These are phyloP conservation scores for Cryptotis parvus DNA, from an alignment of 2,113 vertebrate species.

Conservation along the genomic window DNA sequence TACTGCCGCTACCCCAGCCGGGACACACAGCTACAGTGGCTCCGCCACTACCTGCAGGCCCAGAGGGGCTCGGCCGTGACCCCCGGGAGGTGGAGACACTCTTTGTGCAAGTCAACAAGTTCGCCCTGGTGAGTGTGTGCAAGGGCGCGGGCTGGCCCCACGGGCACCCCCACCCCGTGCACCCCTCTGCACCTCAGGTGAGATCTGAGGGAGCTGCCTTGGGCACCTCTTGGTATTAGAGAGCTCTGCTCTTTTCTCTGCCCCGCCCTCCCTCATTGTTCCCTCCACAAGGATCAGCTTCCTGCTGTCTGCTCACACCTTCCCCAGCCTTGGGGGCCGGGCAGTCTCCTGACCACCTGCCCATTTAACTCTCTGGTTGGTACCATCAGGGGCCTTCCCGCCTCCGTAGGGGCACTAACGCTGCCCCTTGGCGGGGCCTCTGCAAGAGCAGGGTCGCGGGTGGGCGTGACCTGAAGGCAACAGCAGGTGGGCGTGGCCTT, in stretches of 20 bases:
- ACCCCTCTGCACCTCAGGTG: neutral
- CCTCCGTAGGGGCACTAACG: too few species aligned
- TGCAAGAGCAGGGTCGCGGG: too few species aligned
- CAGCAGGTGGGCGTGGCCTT: too few species aligned
- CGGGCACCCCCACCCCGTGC: too few species aligned
- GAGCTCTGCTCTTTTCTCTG: neutral
- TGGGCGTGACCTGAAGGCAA: too few species aligned
- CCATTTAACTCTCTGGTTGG: neutral
- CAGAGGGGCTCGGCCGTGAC: constrained; percentile 90
- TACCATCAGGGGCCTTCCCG: too few species aligned
- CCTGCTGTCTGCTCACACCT: too few species aligned
- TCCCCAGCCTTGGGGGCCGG: neutral
- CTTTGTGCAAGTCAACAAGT: constrained; percentile 98
- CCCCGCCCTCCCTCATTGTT: too few species aligned
- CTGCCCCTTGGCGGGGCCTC: too few species aligned
- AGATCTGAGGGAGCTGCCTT: neutral
- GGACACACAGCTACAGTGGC: constrained; percentile 95
- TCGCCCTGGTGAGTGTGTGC: constrained; percentile 93
- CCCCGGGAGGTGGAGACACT: constrained; percentile 92
- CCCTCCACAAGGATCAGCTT: too few species aligned
- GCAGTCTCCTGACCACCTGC: neutral
- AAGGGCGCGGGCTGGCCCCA: too few species aligned
- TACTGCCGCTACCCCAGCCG: constrained; percentile 91
- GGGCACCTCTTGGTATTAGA: neutral
- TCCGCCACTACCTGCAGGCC: constrained; percentile 93